Evolutionary conservation across 2,797 vertebrate genomes (phyloP).

Genomic region (Knipowitschia caucasica): DNA sequence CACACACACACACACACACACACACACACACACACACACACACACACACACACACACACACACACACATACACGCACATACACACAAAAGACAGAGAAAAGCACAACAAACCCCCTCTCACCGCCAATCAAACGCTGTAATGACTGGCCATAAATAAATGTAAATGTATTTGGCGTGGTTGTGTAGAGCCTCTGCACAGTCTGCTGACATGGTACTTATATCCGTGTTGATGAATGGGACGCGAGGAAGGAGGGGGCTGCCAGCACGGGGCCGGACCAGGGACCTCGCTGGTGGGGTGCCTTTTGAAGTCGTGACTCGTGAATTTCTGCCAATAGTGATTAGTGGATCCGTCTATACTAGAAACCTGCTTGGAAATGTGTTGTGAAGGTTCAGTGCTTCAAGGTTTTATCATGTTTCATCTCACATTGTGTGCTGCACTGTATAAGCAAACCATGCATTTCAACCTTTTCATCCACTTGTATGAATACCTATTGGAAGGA

Average conservation of each 20-base stretch:
- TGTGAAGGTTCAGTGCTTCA: neutral
- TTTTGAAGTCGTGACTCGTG: conserved; percentile 6
- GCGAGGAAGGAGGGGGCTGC: conserved; percentile 19
- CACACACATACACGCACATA: neutral
- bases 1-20: neutral
- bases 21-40: neutral
- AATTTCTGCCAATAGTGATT: neutral
- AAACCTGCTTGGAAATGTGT: conserved; percentile 2
- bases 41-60: neutral
- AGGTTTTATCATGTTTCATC: neutral
- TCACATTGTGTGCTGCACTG: neutral
- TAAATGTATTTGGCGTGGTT: conserved; percentile 39
- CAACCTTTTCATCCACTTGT: neutral
- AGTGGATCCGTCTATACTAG: neutral
- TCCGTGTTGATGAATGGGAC: conserved; percentile 33
- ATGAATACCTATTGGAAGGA: too few relatives aligned
- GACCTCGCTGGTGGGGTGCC: conserved; percentile 18
- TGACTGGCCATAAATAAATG: conserved; percentile 44
- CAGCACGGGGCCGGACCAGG: conserved; percentile 21
- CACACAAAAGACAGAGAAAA: neutral
- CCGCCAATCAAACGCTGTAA: conserved; percentile 15
- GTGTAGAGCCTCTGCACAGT: conserved; percentile 40
- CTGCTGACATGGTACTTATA: conserved; percentile 40
- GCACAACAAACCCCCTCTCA: conserved; percentile 4
- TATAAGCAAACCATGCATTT: neutral